These are phyloP conservation scores for Chironomus tepperi DNA, from an alignment of 1,140 invertebrate genomes.

Conservation along the genomic window DNA sequence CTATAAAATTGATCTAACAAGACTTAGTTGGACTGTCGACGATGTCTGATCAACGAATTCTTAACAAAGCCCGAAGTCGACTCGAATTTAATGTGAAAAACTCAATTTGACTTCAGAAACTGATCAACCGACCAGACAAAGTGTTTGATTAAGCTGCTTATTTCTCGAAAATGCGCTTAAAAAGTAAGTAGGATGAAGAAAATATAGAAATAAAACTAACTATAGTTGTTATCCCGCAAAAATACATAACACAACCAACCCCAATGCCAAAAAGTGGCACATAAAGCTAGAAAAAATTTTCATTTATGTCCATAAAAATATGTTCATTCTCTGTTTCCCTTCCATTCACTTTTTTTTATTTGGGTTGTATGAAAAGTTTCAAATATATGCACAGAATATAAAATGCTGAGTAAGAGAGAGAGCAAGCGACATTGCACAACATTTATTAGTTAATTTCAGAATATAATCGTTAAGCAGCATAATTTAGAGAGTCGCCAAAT, in stretches of 20 bases:
- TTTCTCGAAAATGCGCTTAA: too few relatives aligned
- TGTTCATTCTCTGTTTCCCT: neutral
- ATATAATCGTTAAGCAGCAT: conserved; percentile 14
- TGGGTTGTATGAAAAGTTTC: neutral
- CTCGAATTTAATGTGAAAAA: too few relatives aligned
- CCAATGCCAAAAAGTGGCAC: neutral
- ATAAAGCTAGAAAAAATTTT: conserved; percentile 1
- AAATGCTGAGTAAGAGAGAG: neutral
- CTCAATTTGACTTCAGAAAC: too few relatives aligned
- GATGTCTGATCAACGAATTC: too few relatives aligned
- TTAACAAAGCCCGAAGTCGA: too few relatives aligned
- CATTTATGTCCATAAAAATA: conserved; percentile 14
- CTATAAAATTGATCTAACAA: too few relatives aligned
- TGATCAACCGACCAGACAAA: too few relatives aligned
- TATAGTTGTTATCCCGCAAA: neutral
- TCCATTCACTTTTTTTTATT: neutral
- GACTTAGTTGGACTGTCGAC: too few relatives aligned
- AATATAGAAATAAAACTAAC: neutral
- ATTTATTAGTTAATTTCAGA: conserved; percentile 1
- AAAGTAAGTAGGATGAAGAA: neutral
- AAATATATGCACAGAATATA: neutral
- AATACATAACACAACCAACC: neutral
- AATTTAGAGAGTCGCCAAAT: conserved; percentile 22
- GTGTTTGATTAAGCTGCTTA: too few relatives aligned
- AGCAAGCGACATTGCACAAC: conserved; percentile 1